These are phyloP conservation scores for Thunnus maccoyii DNA, from an alignment of 2,113 vertebrate species.

Conservation along the genomic window DNA sequence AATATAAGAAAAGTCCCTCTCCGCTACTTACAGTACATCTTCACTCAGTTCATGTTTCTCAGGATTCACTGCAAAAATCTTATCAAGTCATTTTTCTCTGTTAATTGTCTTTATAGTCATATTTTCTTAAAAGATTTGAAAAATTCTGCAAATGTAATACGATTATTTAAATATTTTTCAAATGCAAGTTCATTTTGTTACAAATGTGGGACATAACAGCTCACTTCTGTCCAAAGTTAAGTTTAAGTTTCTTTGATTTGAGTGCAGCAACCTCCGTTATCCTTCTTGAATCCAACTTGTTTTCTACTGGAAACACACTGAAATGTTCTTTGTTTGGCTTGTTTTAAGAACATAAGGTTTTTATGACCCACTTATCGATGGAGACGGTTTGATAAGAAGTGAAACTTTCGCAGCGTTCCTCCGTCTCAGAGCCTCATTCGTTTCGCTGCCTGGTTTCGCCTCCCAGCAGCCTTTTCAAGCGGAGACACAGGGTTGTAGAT, in stretches of 20 bases:
- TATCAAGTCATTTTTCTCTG: background rate
- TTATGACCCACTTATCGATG: background rate
- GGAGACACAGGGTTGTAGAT: conserved; percentile 7
- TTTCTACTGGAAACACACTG: no score
- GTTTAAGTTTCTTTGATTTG: no score
- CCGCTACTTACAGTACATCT: no score
- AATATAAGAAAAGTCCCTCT: no score
- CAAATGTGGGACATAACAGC: no score
- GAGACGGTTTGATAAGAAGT: background rate
- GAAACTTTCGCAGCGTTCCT: background rate
- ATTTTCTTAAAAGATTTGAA: background rate
- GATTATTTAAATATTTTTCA: no score
- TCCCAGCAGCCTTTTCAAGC: background rate
- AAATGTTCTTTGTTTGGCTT: background rate
- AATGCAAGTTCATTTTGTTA: no score
- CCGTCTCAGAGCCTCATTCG: background rate
- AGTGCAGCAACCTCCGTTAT: background rate
- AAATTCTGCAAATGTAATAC: no score
- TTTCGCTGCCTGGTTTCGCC: background rate
- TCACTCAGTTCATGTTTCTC: background rate
- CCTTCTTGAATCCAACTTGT: background rate
- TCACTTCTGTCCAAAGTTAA: no score
- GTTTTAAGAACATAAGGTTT: background rate
- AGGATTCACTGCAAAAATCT: background rate
- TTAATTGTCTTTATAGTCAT: background rate